These are phyloP conservation scores for Ophioderma brevispina DNA, from an alignment of 35 echinoderm and acorn worm genomes.

Conservation along the genomic window DNA sequence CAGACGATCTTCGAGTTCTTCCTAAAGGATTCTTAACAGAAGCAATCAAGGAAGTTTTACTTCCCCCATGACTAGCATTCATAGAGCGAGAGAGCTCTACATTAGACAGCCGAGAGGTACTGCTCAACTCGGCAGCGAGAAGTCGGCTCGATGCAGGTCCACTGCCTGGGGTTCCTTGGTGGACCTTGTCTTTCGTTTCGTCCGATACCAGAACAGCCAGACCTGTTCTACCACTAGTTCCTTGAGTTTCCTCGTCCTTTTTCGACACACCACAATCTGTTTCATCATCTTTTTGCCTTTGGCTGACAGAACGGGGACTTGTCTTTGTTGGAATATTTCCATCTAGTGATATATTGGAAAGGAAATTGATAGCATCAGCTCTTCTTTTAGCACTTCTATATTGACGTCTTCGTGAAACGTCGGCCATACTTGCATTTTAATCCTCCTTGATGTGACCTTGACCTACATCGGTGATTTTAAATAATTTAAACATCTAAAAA, in stretches of 20 bases:
- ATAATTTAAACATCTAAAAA: no score
- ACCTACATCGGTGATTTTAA: no score
- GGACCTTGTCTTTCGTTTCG: not conserved
- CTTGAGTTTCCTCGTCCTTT: constrained; percentile 8
- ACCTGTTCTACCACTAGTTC: not conserved
- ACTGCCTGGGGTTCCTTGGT: not conserved
- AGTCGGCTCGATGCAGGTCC: not conserved
- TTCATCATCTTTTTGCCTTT: not conserved
- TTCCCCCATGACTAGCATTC: not conserved
- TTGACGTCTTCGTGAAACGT: constrained; percentile 16
- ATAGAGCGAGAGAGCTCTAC: not conserved
- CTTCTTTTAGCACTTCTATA: constrained; percentile 62
- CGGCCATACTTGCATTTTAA: constrained; percentile 43
- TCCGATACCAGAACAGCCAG: not conserved
- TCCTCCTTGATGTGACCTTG: no score
- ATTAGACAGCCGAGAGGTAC: not conserved
- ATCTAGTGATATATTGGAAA: constrained; percentile 63
- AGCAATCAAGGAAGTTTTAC: not conserved
- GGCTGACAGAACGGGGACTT: not conserved
- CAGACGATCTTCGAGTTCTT: not conserved
- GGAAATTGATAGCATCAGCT: constrained; percentile 54
- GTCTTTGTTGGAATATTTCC: constrained; percentile 14
- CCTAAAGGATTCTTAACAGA: not conserved
- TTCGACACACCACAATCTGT: not conserved
- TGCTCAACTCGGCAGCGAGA: not conserved